Evolutionary conservation across 2,797 vertebrate genomes (phyloP).

Genomic region (Brachymystax lenok): DNA sequence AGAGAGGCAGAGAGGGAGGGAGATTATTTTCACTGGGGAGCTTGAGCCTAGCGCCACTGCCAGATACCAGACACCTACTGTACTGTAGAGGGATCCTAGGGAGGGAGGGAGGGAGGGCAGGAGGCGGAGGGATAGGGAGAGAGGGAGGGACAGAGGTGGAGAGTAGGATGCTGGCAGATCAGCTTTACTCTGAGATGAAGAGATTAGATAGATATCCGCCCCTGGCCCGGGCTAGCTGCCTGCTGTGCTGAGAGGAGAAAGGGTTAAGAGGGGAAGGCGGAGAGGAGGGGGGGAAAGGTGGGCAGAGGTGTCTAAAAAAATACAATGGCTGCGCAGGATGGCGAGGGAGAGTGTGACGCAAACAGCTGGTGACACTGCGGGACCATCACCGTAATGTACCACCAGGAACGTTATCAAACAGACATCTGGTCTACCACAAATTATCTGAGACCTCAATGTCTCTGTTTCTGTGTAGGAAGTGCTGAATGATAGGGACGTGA

Average conservation of each 20-base stretch:
- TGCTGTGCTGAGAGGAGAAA: conserved; percentile 6
- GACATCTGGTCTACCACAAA: too few relatives aligned
- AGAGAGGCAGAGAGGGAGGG: conserved; percentile 3
- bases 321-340: background rate
- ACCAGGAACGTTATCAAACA: too few relatives aligned
- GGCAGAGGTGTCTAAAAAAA: background rate
- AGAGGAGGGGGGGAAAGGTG: background rate
- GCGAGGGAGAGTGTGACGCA: background rate
- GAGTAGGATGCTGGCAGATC: background rate
- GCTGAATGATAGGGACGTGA: too few relatives aligned
- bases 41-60: too few relatives aligned
- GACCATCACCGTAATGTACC: background rate
- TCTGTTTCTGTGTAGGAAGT: too few relatives aligned
- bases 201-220: background rate
- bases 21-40: too few relatives aligned
- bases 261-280: conserved; percentile 12
- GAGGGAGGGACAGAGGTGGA: background rate
- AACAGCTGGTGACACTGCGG: background rate
- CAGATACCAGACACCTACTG: background rate
- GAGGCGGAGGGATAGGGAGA: too few relatives aligned
- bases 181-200: background rate
- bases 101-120: conserved; percentile 1
- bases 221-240: background rate
- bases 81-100: background rate
- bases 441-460: background rate